Conservation (phyloP, 2,797 vertebrate species). For the Macroramphosus scolopax region DNA sequence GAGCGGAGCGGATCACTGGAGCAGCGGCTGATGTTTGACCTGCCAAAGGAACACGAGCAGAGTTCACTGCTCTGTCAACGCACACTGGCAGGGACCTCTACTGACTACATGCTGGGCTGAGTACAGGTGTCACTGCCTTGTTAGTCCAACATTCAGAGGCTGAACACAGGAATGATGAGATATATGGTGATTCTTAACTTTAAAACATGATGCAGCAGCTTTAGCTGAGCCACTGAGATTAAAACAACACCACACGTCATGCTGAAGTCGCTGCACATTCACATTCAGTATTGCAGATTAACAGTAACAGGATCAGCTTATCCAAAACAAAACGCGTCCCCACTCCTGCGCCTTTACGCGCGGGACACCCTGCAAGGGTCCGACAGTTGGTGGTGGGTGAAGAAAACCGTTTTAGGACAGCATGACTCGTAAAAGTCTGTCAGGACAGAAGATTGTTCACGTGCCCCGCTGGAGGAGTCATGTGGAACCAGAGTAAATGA, state of each 20-base stretch:
- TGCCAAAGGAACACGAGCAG: conserved; percentile 30
- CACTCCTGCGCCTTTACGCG: conserved; percentile 48
- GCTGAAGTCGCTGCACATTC: neutral
- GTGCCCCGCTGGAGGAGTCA: neutral
- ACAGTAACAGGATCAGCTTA: neutral
- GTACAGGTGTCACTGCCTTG: too few species aligned
- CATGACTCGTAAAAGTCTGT: neutral
- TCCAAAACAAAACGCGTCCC: conserved; percentile 13
- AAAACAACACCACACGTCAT: neutral
- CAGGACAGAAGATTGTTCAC: too few species aligned
- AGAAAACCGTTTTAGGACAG: too few species aligned
- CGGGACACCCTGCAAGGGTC: neutral
- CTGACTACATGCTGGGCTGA: too few species aligned
- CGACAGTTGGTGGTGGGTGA: neutral
- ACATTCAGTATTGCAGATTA: neutral
- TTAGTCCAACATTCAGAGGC: too few species aligned
- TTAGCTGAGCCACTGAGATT: neutral
- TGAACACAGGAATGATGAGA: too few species aligned
- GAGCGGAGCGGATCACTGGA: conserved; percentile 42
- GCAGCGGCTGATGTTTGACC: conserved; percentile 49
- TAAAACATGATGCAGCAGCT: neutral
- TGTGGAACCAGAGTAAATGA: neutral
- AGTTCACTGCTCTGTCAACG: conserved; percentile 8
- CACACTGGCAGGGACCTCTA: neutral
- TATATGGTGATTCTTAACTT: too few species aligned